Evolutionary conservation across 2,797 vertebrate species (phyloP), one percentile per base, ranked within the genome.

Genomic region (Coccyzus lansbergi): DNA sequence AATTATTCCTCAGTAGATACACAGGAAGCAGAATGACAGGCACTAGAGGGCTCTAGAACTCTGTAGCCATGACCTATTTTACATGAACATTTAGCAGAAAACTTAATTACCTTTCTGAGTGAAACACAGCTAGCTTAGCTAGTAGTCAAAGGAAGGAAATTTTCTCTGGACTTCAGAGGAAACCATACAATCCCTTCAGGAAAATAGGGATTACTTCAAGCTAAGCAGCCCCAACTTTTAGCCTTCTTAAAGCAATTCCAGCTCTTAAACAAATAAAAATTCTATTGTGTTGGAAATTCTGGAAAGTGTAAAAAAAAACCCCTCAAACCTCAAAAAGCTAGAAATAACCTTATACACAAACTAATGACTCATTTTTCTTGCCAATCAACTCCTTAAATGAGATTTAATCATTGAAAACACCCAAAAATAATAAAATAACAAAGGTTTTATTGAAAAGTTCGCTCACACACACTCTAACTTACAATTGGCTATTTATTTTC

Each of bases 401-500:
- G 78, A 86, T 91, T 94, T 81, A 88, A 86, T 89, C 62, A 46
- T 5, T 91, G 51, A 83, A 91, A 92, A 79, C 29, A 89, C 28
- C 55, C 91, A 86, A 83, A 95, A 88, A 72, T 80, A 88, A 86
- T 78, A 83, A 90, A 89, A 94, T 93, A 83, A 59, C 55, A 83
- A 77, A 58, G 77, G 83, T 31, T 22, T 62, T 91, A 87, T 53
- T 89, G 84, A 87, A 90, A 91, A 87, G 59, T 85, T 86, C 3
- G 2, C 52, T 51, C 60, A 21, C 64, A 16, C 28, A 48, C 14
- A 9, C 46, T 16, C 55, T 65, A 80, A 46, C 68, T 89, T 90
- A 94, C 86, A 97, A 92, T 71, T 94, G 88, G 31, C 72, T 91
- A 95, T 97, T 96, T 95, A 87, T 96, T 96, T 97, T 94, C 81